Conservation (phyloP, 2,797 vertebrate genomes). For the Benthosema pterotum region DNA sequence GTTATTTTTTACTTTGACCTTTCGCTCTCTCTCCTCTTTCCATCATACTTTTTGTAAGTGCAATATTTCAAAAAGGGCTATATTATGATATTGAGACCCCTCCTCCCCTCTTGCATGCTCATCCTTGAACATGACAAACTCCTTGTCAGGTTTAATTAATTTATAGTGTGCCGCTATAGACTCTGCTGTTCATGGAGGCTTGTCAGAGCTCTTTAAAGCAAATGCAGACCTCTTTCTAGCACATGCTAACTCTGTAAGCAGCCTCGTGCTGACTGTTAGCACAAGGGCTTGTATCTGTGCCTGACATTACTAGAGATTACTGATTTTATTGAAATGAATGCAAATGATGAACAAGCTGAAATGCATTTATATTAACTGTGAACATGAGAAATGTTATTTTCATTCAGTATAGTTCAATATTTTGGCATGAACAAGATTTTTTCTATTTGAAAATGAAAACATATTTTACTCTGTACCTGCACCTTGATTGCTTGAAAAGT, state of each 20-base stretch:
- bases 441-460: conserved; percentile 36
- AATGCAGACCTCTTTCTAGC: conserved; percentile 47
- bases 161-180: conserved; percentile 35
- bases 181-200: conserved; percentile 49
- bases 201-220: conserved; percentile 39
- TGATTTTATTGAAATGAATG: conserved; percentile 46
- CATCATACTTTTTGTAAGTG: conserved; percentile 27
- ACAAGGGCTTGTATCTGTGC: conserved; percentile 64
- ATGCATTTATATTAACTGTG: conserved; percentile 52
- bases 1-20: conserved; percentile 59
- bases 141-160: conserved; percentile 30
- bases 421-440: conserved; percentile 67
- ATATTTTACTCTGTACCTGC: conserved; percentile 62
- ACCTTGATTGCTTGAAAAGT: conserved; percentile 66
- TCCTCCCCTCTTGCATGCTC: conserved; percentile 50
- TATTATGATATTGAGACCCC: conserved; percentile 42
- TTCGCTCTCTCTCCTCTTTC: conserved; percentile 50
- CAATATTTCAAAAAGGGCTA: conserved; percentile 49
- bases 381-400: conserved; percentile 43
- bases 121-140: conserved; percentile 44
- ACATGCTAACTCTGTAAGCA: conserved; percentile 32
- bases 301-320: conserved; percentile 46
- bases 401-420: conserved; percentile 46
- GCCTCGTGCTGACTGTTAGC: conserved; percentile 64
- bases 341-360: conserved; percentile 43